A percentile compares a stretch with the other conserved stretches of the same genome.
Evolutionary conservation across 2,113 vertebrate genomes (phyloP).

Genomic region (Pachyramphus minor): DNA sequence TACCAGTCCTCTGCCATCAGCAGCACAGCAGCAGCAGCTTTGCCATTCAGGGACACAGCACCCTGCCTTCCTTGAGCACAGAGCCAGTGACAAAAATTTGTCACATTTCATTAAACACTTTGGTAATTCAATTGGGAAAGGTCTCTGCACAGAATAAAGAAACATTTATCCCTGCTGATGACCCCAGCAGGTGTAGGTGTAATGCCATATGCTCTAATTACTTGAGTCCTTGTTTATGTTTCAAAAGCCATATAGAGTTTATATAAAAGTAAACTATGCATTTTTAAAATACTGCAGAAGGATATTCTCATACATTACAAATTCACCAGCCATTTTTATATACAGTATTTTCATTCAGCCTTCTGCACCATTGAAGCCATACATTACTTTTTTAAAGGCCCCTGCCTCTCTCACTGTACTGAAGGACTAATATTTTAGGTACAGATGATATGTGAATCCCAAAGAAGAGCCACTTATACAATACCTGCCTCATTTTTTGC

Average conservation of each 20-base stretch:
- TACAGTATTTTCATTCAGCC: not conserved
- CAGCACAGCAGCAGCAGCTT: not conserved
- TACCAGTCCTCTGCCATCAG: not conserved
- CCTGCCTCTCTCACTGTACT: not conserved
- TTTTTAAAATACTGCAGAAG: not conserved
- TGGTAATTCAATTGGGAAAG: not conserved
- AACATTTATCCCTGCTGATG: not conserved
- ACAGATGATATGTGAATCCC: not conserved
- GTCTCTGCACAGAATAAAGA: not conserved
- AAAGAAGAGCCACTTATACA: not conserved
- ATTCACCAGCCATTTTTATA: not conserved
- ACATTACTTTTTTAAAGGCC: not conserved
- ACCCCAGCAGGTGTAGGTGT: not conserved
- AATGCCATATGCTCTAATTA: not conserved
- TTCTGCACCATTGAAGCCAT: not conserved
- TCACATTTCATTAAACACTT: not conserved
- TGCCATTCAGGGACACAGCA: not conserved
- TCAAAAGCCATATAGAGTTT: not conserved
- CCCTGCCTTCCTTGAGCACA: not conserved
- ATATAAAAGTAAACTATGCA: not conserved
- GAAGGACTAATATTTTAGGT: not conserved
- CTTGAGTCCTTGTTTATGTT: not conserved
- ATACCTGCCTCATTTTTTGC: not conserved
- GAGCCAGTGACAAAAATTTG: not conserved
- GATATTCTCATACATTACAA: not conserved